phyloP scores from a whole-genome alignment of 2,888 invertebrate genomes.

The Callyntrura sp. region DNA sequence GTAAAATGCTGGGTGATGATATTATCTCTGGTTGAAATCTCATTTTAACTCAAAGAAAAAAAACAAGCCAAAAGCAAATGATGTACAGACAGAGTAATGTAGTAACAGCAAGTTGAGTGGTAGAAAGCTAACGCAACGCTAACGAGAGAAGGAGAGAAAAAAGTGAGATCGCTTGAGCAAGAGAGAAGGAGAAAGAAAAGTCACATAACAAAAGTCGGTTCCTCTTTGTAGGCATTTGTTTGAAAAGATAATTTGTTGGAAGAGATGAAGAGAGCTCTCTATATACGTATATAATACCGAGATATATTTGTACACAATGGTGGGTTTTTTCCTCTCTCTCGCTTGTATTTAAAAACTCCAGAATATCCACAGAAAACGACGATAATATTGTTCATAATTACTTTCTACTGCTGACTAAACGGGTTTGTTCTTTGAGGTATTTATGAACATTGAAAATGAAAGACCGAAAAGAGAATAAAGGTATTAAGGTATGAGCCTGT shows the following conservation, averaged over 20 bases:
- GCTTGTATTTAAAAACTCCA: neutral
- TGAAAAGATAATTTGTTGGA: constrained; percentile 78
- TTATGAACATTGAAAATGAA: constrained; percentile 12
- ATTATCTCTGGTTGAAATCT: constrained; percentile 56
- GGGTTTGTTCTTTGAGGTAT: neutral
- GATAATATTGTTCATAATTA: constrained; percentile 31
- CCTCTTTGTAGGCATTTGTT: constrained; percentile 77
- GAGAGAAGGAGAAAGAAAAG: constrained; percentile 27
- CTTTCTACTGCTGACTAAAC: constrained; percentile 19
- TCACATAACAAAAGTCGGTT: constrained; percentile 67
- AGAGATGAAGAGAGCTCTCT: constrained; percentile 18
- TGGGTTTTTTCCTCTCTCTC: neutral
- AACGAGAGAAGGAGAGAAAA: neutral
- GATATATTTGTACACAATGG: neutral
- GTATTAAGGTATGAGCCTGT: neutral
- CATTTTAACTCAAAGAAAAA: constrained; percentile 28
- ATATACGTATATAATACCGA: no score
- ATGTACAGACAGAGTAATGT: neutral
- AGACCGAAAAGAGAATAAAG: neutral
- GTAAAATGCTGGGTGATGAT: constrained; percentile 65
- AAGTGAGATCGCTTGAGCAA: constrained; percentile 33
- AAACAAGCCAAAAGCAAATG: constrained; percentile 4
- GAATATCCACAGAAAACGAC: neutral
- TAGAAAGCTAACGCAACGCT: no score
- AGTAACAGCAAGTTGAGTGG: neutral